A percentile compares a stretch with the other conserved stretches of the same genome.
Conservation (phyloP, 37 sponge, comb jelly and placozoan genomes). For the Amphimedon queenslandica region DNA sequence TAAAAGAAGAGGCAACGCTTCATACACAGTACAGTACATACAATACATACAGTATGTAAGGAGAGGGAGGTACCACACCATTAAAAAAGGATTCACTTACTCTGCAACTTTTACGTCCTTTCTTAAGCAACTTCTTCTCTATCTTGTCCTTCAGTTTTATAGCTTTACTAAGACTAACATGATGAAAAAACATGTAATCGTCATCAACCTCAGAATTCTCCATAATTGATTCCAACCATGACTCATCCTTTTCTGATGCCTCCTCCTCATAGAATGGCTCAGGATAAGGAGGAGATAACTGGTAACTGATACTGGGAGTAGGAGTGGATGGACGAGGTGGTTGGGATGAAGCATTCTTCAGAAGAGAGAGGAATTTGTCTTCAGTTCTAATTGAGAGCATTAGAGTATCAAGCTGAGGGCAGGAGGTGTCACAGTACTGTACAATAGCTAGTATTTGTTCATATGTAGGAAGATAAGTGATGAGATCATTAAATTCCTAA, state of each 20-base stretch:
- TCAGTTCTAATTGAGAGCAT: too few relatives aligned
- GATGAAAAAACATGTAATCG: too few relatives aligned
- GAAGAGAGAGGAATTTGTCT: too few relatives aligned
- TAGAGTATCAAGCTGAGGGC: too few relatives aligned
- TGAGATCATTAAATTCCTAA: slow-evolving; percentile 46
- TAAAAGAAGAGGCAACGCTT: too few relatives aligned
- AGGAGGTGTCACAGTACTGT: slow-evolving; percentile 8
- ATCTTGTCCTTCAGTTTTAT: slow-evolving; percentile 6
- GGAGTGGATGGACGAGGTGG: neutral
- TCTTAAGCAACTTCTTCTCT: slow-evolving; percentile 5
- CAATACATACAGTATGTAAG: too few relatives aligned
- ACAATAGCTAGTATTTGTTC: slow-evolving; percentile 20
- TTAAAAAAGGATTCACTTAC: too few relatives aligned
- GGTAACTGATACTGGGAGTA: neutral
- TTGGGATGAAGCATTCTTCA: too few relatives aligned
- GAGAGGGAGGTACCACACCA: too few relatives aligned
- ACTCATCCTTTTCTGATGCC: neutral
- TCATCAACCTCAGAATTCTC: too few relatives aligned
- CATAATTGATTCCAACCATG: neutral
- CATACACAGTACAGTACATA: too few relatives aligned
- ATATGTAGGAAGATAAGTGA: slow-evolving; percentile 19
- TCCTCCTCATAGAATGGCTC: slow-evolving; percentile 45
- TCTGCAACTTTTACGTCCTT: slow-evolving; percentile 10
- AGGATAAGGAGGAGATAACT: slow-evolving; percentile 15
- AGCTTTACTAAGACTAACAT: too few relatives aligned